Evolutionary conservation across 1,140 invertebrate species (phyloP).

Genomic region (Plutomurus gul): DNA sequence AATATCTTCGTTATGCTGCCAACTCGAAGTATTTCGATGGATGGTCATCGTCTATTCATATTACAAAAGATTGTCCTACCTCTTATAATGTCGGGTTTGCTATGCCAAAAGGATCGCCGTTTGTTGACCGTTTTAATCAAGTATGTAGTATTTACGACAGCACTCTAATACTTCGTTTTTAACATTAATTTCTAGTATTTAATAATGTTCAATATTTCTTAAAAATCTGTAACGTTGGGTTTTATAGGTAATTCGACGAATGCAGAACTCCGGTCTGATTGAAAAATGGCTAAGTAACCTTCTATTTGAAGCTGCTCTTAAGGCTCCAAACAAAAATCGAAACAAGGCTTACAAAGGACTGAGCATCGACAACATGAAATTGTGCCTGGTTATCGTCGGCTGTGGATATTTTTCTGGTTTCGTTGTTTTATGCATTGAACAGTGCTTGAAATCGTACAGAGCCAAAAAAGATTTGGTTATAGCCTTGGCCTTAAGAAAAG

Average conservation of each 20-base stretch:
- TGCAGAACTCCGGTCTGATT: constrained; percentile 51
- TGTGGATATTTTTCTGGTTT: constrained; percentile 41
- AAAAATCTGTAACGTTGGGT: neutral
- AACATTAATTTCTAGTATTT: neutral
- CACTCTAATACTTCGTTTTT: neutral
- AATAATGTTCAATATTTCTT: neutral
- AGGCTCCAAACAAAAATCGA: constrained; percentile 36
- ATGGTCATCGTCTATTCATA: constrained; percentile 42
- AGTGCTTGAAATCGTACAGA: constrained; percentile 10
- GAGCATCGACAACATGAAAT: constrained; percentile 42
- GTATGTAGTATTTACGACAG: neutral
- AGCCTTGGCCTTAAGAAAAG: neutral
- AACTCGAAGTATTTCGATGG: constrained; percentile 51
- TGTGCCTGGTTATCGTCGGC: constrained; percentile 40
- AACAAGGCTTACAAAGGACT: constrained; percentile 21
- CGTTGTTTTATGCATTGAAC: constrained; percentile 9
- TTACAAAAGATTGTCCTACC: constrained; percentile 51
- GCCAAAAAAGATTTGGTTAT: neutral
- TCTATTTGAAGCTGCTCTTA: constrained; percentile 33
- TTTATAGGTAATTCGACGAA: constrained; percentile 39
- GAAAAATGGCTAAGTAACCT: constrained; percentile 50
- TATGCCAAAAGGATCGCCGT: constrained; percentile 49
- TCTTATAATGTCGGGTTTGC: constrained; percentile 50
- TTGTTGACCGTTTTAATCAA: constrained; percentile 49
- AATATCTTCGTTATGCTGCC: constrained; percentile 46